Base-by-base conservation (phyloP, 1,140 invertebrate species). In the Cydia strobilella region DNA sequence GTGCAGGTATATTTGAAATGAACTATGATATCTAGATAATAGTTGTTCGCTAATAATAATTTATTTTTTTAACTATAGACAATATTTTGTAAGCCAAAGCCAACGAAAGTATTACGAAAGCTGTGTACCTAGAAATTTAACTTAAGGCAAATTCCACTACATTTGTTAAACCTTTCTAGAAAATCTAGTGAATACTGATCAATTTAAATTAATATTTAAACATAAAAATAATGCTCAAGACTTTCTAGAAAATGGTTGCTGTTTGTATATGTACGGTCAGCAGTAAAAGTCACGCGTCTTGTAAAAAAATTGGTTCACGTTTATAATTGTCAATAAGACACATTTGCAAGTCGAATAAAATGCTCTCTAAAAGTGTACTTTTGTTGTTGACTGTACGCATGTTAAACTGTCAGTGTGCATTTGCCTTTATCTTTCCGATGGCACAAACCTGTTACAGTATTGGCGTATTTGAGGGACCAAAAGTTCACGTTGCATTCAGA, bases 31-130 rank as follows among this genome's bases (percentile, higher is more conserved):
- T 23, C 18, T 59, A 59, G n/a, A 59, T 20, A 6, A 7, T 54
- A 54, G 27, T 71, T 73, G 12, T 63, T 42, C 39, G 51, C 62
- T 75, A 75, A 76, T 69, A 48, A 31, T 72, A 72, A 75, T 69
- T 27, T 66, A 35, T 74, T 62, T 20, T 31, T 65, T 35, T 48
- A 78, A 80, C 76, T 59, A 76, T 73, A 78, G 76, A 86, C 85
- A 87, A 88, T 88, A 87, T 73, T 81, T 82, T 83, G 78, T 82
- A 83, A 84, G 86, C 87, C 87, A 89, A 89, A 89, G 83, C 75
- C 81, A 82, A 85, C 78, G 82, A 84, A 82, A 87, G 85, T 87
- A 86, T 89, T 87, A 87, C 76, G 75, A 81, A 81, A 69, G 80
- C 80, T 85, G 84, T 87, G 80, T 84, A 63, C 27, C 51, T 59